Evolutionary conservation across 92 coral and sea anemone species (phyloP), one percentile per base, ranked within the genome.

Genomic region (Hydrozoanthus gracilis): DNA sequence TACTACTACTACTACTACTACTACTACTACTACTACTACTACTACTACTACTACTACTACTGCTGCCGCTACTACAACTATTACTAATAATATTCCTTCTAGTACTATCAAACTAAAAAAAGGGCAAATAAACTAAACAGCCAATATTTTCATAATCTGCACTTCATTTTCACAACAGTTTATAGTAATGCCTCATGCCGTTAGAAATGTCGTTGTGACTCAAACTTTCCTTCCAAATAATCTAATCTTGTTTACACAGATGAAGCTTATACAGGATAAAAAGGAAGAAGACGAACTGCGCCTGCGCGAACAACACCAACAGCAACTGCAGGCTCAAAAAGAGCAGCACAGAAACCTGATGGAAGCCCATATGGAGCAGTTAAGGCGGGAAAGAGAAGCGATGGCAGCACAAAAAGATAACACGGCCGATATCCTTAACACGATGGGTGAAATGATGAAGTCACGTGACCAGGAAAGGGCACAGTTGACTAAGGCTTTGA

Each of bases 371-470:
- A 80, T 80, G 85, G 47, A 80, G 7, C 16, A 65, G 35, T 58
- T 80, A 39, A 64, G 85, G 16, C 85, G 62, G 16, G 85, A 80
- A 66, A 80, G 74, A 65, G 85, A 80, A 54, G 75, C 75, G 5
- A 80, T 80, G 75, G 74, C 73, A 5, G 85, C 35, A 79, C 72
- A 61, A 18, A 49, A 49, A 5, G 85, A 80, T 61, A 80, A 18
- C 61, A 80, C 85, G 5, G 73, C 60, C 5, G 73, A 48, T 13
- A 80, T 80, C 8, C 11, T 80, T 18, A 66, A 80, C 18, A 4
- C 66, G 85, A 47, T 80, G 61, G 85, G 75, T 68, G 85, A 80
- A 17, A 80, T 80, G 85, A 35, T 80, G 74, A 80, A 62, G 85
- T 80, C 85, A 65, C 85, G 85, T 64, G 85, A 80, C 60, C 74